Base-by-base conservation (phyloP, 2,797 vertebrate genomes). In the Notolabrus celidotus region DNA sequence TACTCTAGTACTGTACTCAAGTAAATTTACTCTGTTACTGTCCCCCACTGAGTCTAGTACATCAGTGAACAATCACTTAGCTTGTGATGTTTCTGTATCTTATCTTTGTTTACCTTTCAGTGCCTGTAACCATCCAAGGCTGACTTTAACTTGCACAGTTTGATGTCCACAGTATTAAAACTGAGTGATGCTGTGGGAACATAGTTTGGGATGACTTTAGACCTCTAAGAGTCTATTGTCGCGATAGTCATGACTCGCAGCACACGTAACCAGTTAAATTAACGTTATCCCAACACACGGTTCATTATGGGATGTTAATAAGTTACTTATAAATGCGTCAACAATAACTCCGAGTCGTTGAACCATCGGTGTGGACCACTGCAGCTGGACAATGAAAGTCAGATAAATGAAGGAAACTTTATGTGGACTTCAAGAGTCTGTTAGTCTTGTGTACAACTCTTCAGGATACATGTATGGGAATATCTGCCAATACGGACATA, bases 331-430 rank as follows among this genome's bases (percentile, higher is more conserved):
- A 67, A 80, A 81, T 56, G 50, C 63, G 74, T 71, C 58, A 77
- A 76, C 71, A 49, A n/a, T 75, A 91, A 84, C 86, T 82, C 19
- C 22, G 72, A 80, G 89, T 87, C 79, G 67, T 72, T 91, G 85
- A 89, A 91, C 85, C 76, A 62, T 58, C 45, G 57, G 74, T 4
- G 46, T 1, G 31, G n/a, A 62, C 72, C 54, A 12, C 50, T 10
- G 15, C 50, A 20, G 31, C 22, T 42, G 42, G 33, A 72, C 68
- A 79, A 58, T 66, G 58, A 14, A 54, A 79, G 39, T 22, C n/a
- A 23, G 64, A 53, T 3, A 74, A 60, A 56, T 34, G 1, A 33
- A 34, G 8, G 19, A 16, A 45, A 75, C 49, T 50, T 63, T 16
- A 23, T 1, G 10, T 33, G 46, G 17, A 22, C 25, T 45, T 39